A percentile compares a stretch with the other conserved stretches of the same genome.
Evolutionary conservation across 2,797 vertebrate genomes (phyloP).

Genomic region (Cyclura pinguis): DNA sequence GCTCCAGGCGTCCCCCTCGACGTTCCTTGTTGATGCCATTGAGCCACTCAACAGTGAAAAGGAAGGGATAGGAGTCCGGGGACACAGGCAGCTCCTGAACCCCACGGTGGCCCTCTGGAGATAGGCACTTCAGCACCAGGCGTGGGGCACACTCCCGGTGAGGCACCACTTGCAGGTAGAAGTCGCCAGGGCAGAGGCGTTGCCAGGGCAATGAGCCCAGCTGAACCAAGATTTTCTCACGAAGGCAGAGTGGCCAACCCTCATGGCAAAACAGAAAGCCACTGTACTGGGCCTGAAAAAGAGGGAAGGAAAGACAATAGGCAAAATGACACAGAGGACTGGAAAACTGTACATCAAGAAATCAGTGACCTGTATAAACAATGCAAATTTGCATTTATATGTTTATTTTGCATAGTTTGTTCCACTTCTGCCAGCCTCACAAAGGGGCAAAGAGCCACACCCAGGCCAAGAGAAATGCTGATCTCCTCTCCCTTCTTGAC

Average conservation of each 20-base stretch:
- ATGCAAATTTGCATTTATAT: neutral
- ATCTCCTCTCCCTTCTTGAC: neutral
- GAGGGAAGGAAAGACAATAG: neutral
- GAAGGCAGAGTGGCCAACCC: conserved; percentile 92
- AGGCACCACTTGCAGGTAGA: conserved; percentile 94
- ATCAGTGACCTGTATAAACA: neutral
- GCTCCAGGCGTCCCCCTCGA: conserved; percentile 84
- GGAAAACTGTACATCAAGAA: neutral
- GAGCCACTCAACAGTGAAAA: conserved; percentile 93
- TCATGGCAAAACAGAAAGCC: conserved; percentile 93
- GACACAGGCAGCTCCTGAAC: conserved; percentile 90
- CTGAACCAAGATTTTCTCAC: conserved; percentile 91
- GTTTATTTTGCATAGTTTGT: neutral
- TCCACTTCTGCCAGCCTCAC: neutral
- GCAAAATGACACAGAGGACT: neutral
- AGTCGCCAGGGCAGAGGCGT: conserved; percentile 89
- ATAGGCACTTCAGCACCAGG: conserved; percentile 90
- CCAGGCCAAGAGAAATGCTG: neutral
- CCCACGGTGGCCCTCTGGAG: conserved; percentile 85
- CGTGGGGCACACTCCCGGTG: conserved; percentile 89
- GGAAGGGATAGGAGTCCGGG: conserved; percentile 87
- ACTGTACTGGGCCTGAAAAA: conserved; percentile 88
- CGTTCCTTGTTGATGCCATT: conserved; percentile 92
- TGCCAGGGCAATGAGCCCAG: conserved; percentile 93
- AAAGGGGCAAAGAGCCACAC: neutral